Evolutionary conservation across 2,888 invertebrate species (phyloP).

Genomic region (Cyclophora punctaria): DNA sequence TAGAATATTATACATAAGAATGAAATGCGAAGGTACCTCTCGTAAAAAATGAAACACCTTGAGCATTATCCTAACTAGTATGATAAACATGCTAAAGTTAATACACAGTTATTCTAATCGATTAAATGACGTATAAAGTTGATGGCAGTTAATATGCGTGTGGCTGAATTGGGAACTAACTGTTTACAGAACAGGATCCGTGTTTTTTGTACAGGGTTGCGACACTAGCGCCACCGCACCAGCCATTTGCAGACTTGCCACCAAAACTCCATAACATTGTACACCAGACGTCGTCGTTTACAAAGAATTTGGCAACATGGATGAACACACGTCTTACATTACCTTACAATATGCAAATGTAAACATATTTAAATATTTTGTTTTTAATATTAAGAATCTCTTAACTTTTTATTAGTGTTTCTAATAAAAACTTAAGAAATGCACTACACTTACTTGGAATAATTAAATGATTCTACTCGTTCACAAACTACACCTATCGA

Average conservation of each 20-base stretch:
- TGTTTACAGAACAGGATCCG: no score
- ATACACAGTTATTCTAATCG: slow-evolving; percentile 4
- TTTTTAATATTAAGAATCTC: slow-evolving; percentile 3
- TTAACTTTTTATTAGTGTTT: slow-evolving; percentile 14
- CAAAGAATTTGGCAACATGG: slow-evolving; percentile 69
- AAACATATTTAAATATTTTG: slow-evolving; percentile 17
- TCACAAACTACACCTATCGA: slow-evolving; percentile 71
- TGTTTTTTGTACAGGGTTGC: no score
- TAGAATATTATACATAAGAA: slow-evolving; percentile 27
- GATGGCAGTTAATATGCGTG: no score
- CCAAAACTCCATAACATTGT: no score
- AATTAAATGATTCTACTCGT: slow-evolving; percentile 52
- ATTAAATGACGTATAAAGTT: slow-evolving; percentile 22
- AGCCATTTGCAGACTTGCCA: no score
- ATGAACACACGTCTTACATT: slow-evolving; percentile 60
- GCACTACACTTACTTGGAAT: slow-evolving; percentile 32
- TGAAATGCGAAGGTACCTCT: slow-evolving; percentile 49
- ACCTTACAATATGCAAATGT: slow-evolving; percentile 30
- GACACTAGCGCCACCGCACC: no score
- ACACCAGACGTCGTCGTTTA: slow-evolving; percentile 50
- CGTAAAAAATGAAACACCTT: slow-evolving; percentile 62
- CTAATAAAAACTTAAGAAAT: slow-evolving; percentile 9
- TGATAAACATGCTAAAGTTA: slow-evolving; percentile 56
- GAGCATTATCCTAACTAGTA: slow-evolving; percentile 68
- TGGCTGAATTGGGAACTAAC: no score